Base-by-base conservation (phyloP, 2,113 vertebrate species). In the Rhabdornis inornatus region DNA sequence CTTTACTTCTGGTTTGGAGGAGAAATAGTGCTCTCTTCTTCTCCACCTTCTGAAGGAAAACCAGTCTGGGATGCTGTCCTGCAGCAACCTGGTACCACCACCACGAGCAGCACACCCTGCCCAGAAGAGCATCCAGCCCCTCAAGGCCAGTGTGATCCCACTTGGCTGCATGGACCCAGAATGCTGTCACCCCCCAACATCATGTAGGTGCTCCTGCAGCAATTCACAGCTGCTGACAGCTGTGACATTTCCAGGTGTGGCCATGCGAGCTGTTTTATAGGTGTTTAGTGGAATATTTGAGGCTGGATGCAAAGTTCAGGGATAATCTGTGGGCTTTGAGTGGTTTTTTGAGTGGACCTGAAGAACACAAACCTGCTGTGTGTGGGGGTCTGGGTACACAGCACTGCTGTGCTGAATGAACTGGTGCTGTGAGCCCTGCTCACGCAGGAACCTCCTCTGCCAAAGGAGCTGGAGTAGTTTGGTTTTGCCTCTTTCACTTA, bases 201-300 rank as follows among this genome's bases (percentile, higher is more conserved):
- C 27, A 10, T 2, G 27, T 2, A 27, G 50, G 39, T 87, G 63
- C 72, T 76, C 44, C 33, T 71, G 35, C 3, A 19, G 30, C 72
- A 50, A 57, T 18, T 1, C 4, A 7, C 63, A 11, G 47, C 71
- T 50, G 60, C 60, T 2, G 3, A 5, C 47, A 8, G 15, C 44
- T 49, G 24, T 3, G 4, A 5, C 0, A 3, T 28, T 55, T 37
- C 42, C 1, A 2, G 68, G 15, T 0, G 2, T 11, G 24, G 61
- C 74, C 1, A 1, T 1, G 0, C 0, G 0, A 75, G 65, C 33
- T 30, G 10, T 31, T 53, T 35, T 53, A 15, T 18, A 42, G 56
- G 60, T 7, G 22, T 33, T 80, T 25, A n/a, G 35, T 19, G 25
- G 53, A 71, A 31, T 11, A 28, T 68, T 39, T 63, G 49, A 75